phyloP scores from a whole-genome alignment of 1,140 invertebrate species.

The Pogonomyrmex barbatus region DNA sequence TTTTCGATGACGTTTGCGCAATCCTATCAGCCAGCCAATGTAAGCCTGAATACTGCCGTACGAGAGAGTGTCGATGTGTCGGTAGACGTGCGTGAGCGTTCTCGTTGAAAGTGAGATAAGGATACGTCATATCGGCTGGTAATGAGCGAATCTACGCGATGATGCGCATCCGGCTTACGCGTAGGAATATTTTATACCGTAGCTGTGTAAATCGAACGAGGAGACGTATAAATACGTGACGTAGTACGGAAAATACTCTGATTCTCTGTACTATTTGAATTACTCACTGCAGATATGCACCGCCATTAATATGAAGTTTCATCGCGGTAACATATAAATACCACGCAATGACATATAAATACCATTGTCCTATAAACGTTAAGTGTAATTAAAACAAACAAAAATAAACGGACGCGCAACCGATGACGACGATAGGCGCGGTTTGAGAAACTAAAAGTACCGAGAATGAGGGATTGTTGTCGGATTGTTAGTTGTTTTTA shows the following conservation, averaged over 20 bases:
- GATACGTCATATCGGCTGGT: not conserved
- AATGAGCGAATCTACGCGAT: slow-evolving; percentile 1
- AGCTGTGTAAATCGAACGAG: not conserved
- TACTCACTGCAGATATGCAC: not conserved
- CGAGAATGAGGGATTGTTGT: not conserved
- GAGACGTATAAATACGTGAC: not conserved
- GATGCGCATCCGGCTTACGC: not conserved
- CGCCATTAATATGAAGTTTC: not conserved
- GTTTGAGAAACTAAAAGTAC: not conserved
- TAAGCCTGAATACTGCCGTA: slow-evolving; percentile 68
- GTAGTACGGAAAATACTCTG: not conserved
- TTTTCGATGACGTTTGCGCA: slow-evolving; percentile 85
- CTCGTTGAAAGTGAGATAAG: slow-evolving; percentile 61
- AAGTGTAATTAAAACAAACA: not conserved
- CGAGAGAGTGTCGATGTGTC: slow-evolving; percentile 36
- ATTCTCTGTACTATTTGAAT: not conserved
- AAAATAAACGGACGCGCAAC: not conserved
- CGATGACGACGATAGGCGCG: not conserved
- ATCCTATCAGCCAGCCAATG: slow-evolving; percentile 76
- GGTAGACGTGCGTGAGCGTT: slow-evolving; percentile 16
- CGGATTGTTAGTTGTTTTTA: not conserved
- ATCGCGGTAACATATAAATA: not conserved
- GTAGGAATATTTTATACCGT: not conserved
- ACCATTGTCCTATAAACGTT: not conserved
- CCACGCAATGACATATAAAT: not conserved